Evolutionary conservation across 2,113 vertebrate genomes (phyloP).

Genomic region (Atractosteus spatula): DNA sequence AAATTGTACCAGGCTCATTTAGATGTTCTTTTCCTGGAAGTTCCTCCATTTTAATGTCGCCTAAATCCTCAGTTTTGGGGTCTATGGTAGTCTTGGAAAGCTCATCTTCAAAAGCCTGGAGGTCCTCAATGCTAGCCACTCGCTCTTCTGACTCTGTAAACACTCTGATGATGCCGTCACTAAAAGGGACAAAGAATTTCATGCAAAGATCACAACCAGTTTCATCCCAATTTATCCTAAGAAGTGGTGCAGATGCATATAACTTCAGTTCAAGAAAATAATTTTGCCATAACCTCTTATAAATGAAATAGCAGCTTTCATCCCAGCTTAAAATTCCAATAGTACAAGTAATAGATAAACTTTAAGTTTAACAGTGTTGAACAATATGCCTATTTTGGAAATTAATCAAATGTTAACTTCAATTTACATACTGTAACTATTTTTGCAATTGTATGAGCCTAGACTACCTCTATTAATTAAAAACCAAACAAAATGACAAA

Average conservation of each 20-base stretch:
- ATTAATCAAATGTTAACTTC: too few relatives aligned
- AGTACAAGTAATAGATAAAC: too few relatives aligned
- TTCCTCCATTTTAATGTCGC: constrained; percentile 85
- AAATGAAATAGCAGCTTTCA: too few relatives aligned
- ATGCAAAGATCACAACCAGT: neutral
- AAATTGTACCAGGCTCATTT: constrained; percentile 76
- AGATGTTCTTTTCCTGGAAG: constrained; percentile 93
- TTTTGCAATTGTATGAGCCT: too few relatives aligned
- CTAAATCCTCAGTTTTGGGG: constrained; percentile 88
- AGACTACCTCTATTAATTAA: too few relatives aligned
- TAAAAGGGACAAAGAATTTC: constrained; percentile 40
- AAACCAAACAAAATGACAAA: too few relatives aligned
- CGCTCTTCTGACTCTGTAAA: constrained; percentile 86
- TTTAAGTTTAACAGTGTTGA: too few relatives aligned
- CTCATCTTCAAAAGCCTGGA: constrained; percentile 92
- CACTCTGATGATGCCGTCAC: constrained; percentile 90
- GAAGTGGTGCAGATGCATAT: neutral
- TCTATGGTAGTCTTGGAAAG: constrained; percentile 89
- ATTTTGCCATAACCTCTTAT: too few relatives aligned
- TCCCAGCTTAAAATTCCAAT: too few relatives aligned
- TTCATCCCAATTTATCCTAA: neutral
- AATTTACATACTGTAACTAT: too few relatives aligned
- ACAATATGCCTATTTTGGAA: too few relatives aligned
- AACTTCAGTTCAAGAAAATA: too few relatives aligned
- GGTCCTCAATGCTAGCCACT: constrained; percentile 77